These are phyloP conservation scores for Steatocranus sp. DNA, from an alignment of 2,797 vertebrate species.

Conservation along the genomic window DNA sequence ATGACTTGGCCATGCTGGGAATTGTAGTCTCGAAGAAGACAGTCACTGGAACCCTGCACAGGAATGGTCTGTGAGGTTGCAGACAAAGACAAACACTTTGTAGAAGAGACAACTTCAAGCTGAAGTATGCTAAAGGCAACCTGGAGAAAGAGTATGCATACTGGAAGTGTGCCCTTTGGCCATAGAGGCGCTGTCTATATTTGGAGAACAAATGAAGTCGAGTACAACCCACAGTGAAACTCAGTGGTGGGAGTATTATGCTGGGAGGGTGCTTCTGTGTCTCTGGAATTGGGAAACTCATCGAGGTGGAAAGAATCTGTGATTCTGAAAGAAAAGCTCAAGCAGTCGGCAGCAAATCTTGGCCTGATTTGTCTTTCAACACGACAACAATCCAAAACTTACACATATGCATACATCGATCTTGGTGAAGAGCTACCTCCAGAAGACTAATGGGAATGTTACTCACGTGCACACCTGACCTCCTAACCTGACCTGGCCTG, in stretches of 20 bases:
- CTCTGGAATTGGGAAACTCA: background rate
- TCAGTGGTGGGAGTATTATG: background rate
- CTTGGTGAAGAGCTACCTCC: background rate
- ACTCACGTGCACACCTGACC: background rate
- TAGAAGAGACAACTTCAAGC: background rate
- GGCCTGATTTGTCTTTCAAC: background rate
- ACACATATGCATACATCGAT: background rate
- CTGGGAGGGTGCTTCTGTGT: background rate
- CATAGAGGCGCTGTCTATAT: rapidly evolving
- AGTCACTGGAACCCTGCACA: background rate
- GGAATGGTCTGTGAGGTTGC: background rate
- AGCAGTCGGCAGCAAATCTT: background rate
- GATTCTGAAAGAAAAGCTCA: background rate
- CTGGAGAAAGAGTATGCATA: background rate
- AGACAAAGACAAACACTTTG: background rate
- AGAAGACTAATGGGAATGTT: background rate
- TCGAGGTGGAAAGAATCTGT: background rate
- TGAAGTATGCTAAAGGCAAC: background rate
- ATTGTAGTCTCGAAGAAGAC: background rate
- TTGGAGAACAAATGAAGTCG: background rate
- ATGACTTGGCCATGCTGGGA: background rate
- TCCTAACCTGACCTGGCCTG: background rate
- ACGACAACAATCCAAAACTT: background rate
- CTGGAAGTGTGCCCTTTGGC: background rate
- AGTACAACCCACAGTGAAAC: background rate